These are phyloP conservation scores for Lithobates pipiens DNA, from an alignment of 2,797 vertebrate species.

Conservation along the genomic window DNA sequence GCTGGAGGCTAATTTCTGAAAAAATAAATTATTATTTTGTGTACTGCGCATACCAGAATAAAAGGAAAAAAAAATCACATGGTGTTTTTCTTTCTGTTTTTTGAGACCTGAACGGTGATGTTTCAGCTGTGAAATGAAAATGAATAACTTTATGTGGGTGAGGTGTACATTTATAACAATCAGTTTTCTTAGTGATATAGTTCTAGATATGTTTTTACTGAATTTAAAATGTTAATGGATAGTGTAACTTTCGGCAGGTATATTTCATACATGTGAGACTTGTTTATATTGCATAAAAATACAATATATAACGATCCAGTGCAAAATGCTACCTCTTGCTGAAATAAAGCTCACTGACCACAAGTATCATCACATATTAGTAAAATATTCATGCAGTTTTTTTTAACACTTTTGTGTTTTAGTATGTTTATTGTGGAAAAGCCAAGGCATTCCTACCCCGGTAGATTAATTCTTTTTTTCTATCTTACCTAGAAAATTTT, in stretches of 20 bases:
- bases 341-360: background rate
- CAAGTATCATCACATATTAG: background rate
- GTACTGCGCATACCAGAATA: constrained; percentile 41
- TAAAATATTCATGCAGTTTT: too few relatives aligned
- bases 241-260: background rate
- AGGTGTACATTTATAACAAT: constrained; percentile 22
- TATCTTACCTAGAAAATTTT: too few relatives aligned
- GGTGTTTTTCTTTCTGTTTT: constrained; percentile 52
- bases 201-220: constrained; percentile 5
- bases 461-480: too few relatives aligned
- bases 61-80: constrained; percentile 36
- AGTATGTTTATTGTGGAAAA: too few relatives aligned
- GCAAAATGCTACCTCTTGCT: too few relatives aligned
- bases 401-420: too few relatives aligned
- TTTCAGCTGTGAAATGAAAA: constrained; percentile 54
- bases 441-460: too few relatives aligned
- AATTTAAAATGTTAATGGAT: constrained; percentile 2
- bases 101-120: constrained; percentile 47
- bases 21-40: constrained; percentile 54
- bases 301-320: background rate
- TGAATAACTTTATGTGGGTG: constrained; percentile 41
- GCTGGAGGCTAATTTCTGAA: constrained; percentile 51
- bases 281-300: background rate
- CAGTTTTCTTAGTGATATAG: background rate
- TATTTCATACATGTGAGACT: background rate